phyloP scores from a whole-genome alignment of 2,113 vertebrate species.

The Ceyx cyanopectus region DNA sequence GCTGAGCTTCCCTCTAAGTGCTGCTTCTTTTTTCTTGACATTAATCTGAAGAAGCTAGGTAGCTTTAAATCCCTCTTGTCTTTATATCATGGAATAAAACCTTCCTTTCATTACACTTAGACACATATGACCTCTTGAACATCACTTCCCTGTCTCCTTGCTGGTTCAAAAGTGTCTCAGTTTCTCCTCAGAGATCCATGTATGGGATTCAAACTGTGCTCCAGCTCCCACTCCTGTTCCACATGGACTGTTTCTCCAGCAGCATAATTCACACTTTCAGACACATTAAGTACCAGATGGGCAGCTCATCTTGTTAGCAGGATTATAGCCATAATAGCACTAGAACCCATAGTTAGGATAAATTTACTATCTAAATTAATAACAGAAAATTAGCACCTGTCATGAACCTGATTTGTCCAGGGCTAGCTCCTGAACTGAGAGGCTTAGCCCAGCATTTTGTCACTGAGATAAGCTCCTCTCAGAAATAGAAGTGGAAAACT shows the following conservation, averaged over 20 bases:
- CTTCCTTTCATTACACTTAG: background rate
- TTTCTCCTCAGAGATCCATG: background rate
- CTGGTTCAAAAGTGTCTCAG: background rate
- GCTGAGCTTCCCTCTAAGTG: background rate
- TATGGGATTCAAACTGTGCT: background rate
- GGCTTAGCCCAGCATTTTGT: background rate
- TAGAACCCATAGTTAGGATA: background rate
- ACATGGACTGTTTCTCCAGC: background rate
- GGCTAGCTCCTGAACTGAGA: background rate
- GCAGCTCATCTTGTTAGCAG: constrained; percentile 17
- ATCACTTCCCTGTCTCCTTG: background rate
- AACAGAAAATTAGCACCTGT: background rate
- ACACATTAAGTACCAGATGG: constrained; percentile 12
- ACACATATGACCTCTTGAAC: background rate
- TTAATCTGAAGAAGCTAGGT: background rate
- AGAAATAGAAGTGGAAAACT: background rate
- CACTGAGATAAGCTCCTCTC: background rate
- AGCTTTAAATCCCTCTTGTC: background rate
- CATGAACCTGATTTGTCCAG: background rate
- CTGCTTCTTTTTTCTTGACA: background rate
- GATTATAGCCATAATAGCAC: background rate
- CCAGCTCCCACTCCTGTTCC: background rate
- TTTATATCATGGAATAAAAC: background rate
- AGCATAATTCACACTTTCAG: constrained; percentile 10
- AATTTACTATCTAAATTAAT: constrained; percentile 7